Base-by-base conservation (phyloP, 2,888 invertebrate species). In the Eupithecia subfuscata region DNA sequence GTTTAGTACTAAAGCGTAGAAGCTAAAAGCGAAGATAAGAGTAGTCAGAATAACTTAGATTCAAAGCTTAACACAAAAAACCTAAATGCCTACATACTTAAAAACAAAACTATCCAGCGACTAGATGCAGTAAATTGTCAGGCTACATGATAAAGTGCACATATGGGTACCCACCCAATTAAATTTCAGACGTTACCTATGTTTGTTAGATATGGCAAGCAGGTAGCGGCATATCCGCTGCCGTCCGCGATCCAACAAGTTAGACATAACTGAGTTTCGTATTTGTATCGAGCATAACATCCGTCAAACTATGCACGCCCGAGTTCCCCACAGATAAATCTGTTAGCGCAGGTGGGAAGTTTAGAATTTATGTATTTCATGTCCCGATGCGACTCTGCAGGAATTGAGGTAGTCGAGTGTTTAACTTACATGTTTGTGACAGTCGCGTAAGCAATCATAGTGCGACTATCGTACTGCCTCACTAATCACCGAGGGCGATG, bases 261-360 rank as follows among this genome's bases (percentile, higher is more conserved):
- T 78, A 77, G 80, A 78, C 81, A 79, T 83, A 80, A 79, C 81
- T 75, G 79, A 79, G 81, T 80, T 84, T 82, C 82, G 82, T 81
- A 85, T 83, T 83, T 83, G 83, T 82, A 80, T 82, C 79, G 77
- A 75, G 74, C 79, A 78, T 80, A 79, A 78, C 82, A 81, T 79
- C 78, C 75, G 74, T 81, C 80, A 77, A 81, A 81, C 82, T 82
- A 80, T 77, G 70, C 76, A 75, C 68, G 74, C 72, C 72, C 75
- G 81, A 80, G 78, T 76, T 79, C 71, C n/a, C 78, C 72, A 70
- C 73, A 82, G 78, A 82, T 83, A 82, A 82, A 84, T 83, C 86
- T 82, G 81, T 83, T 85, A 84, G 82, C 77, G 75, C 80, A 80
- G 79, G 81, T 82, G 80, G 78, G 77, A 78, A 79, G 78, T 82